Evolutionary conservation across 1,140 invertebrate genomes (phyloP), one percentile per base, ranked within the genome.

Genomic region (Procambarus virginalis): DNA sequence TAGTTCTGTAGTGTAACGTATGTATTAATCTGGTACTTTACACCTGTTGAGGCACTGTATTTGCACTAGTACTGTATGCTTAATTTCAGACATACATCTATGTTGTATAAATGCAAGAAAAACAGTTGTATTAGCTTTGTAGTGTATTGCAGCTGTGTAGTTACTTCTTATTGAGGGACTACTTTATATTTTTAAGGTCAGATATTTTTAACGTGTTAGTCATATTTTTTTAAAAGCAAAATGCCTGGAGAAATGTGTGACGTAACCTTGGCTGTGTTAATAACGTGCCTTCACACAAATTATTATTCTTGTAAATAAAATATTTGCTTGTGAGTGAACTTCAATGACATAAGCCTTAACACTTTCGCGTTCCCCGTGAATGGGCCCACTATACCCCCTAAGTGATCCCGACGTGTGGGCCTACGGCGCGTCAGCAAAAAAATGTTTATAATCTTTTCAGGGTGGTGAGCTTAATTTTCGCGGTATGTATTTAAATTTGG

Each of bases 11-110:
- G 68, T 34, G 68, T 73, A n/a, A 34, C 6, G n/a, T 73, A 34
- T 73, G n/a, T 73, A 2, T 34, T 8, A 73, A 34, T 34, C 6
- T 34, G 68, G 68, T 34, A 34, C 10, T 73, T 22, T 73, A 73
- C 22, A 73, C 4, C 22, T 73, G 4, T 73, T 73, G n/a, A 34
- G 6, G 22, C 22, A 34, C 68, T 9, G n/a, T 73, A 20, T 73
- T 73, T 73, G 68, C 68, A 73, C n/a, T 73, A 73, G 34, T 34
- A 34, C 34, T 34, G 68, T 73, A 73, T 34, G 68, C 68, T 73
- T 73, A 20, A 9, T 73, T 34, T 73, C n/a, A 34, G 22, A 73
- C 22, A 34, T 20, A 73, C 68, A 20, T 22, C 10, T 73, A 22
- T 73, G 68, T 34, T 34, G 68, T 73, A n/a, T 73, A 64, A 64